phyloP scores from a whole-genome alignment of 2,113 vertebrate genomes.

The Tachuris rubrigastra region DNA sequence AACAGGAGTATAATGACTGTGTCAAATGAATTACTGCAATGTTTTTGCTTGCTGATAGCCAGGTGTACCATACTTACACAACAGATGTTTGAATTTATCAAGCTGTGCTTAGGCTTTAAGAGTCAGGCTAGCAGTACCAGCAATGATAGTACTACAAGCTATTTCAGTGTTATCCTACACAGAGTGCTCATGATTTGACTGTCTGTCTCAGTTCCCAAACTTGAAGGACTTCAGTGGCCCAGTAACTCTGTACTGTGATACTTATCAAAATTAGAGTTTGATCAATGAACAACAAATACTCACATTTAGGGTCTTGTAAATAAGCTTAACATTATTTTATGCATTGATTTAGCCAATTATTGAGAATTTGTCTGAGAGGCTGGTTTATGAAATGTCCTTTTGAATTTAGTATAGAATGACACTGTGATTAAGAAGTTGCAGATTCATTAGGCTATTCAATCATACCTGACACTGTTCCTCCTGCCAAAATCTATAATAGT shows the following conservation, averaged over 20 bases:
- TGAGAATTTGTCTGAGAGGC: background rate
- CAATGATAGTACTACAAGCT: background rate
- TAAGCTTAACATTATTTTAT: background rate
- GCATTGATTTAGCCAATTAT: background rate
- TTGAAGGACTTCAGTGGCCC: background rate
- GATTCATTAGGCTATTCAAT: background rate
- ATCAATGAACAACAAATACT: background rate
- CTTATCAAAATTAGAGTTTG: background rate
- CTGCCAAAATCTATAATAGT: background rate
- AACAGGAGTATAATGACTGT: conserved; percentile 57
- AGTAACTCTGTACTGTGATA: background rate
- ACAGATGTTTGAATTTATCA: conserved; percentile 56
- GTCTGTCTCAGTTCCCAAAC: background rate
- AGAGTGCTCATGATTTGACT: background rate
- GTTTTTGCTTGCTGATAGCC: conserved; percentile 40
- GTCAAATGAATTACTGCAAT: conserved; percentile 49
- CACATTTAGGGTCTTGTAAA: background rate
- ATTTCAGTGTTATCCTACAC: background rate
- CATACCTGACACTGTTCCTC: background rate
- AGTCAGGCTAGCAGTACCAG: background rate
- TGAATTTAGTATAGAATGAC: background rate
- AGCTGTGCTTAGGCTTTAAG: conserved; percentile 5
- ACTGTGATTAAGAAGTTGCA: background rate
- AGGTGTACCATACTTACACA: conserved; percentile 40
- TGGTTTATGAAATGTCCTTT: background rate